Evolutionary conservation across 1,140 invertebrate genomes (phyloP).

Genomic region (Gonatopus flavifemur): DNA sequence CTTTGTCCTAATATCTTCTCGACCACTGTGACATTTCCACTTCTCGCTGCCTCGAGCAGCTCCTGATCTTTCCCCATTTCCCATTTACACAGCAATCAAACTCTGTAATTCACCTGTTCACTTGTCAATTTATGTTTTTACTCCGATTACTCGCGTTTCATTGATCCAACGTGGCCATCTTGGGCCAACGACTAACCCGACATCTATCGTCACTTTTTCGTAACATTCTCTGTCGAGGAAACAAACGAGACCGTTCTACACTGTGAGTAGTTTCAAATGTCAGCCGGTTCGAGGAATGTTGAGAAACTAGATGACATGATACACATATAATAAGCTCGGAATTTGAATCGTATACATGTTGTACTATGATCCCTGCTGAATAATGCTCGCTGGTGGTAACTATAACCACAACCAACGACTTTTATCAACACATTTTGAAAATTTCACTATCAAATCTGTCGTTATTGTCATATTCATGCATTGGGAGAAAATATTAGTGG

Average conservation of each 20-base stretch:
- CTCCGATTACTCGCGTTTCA: slow-evolving; percentile 67
- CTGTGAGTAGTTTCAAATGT: no score
- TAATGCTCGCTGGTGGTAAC: not conserved
- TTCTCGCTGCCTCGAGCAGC: slow-evolving; percentile 90
- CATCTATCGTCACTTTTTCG: no score
- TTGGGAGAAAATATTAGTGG: no score
- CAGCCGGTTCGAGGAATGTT: no score
- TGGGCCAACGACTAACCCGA: slow-evolving; percentile 57
- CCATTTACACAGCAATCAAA: slow-evolving; percentile 62
- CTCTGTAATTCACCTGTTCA: slow-evolving; percentile 57
- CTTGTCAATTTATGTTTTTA: slow-evolving; percentile 64
- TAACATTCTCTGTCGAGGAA: no score
- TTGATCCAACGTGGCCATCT: slow-evolving; percentile 75
- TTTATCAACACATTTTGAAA: no score
- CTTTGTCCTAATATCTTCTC: slow-evolving; percentile 89
- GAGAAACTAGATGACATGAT: no score
- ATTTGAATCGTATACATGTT: no score
- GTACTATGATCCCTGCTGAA: no score
- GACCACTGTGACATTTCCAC: slow-evolving; percentile 83
- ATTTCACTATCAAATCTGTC: not conserved
- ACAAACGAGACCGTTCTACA: no score
- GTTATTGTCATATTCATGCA: no score
- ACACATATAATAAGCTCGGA: no score
- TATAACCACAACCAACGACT: not conserved
- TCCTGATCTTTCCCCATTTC: slow-evolving; percentile 95